These are phyloP conservation scores for Poeciliopsis turrubarensis DNA, from an alignment of 2,113 vertebrate species.

Conservation along the genomic window DNA sequence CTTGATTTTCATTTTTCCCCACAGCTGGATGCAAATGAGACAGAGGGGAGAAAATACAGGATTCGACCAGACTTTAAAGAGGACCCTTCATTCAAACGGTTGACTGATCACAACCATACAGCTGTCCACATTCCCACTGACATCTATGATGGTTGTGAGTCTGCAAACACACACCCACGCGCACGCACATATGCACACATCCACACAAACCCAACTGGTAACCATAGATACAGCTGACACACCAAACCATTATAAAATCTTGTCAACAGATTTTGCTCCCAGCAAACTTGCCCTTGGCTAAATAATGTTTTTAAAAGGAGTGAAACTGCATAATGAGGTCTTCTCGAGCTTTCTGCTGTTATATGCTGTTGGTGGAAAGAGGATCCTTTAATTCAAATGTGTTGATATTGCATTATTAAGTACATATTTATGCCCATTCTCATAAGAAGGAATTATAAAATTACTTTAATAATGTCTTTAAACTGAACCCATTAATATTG, in stretches of 20 bases:
- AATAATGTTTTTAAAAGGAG: slow-evolving; percentile 23
- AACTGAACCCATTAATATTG: too few relatives aligned
- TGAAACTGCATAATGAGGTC: slow-evolving; percentile 24
- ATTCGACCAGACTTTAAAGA: slow-evolving; percentile 93
- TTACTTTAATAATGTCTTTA: too few relatives aligned
- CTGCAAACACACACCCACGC: not conserved
- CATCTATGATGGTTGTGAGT: slow-evolving; percentile 99
- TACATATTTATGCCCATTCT: not conserved
- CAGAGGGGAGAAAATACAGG: slow-evolving; percentile 84
- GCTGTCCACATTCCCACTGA: slow-evolving; percentile 98
- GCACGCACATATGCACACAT: not conserved
- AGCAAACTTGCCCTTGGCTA: slow-evolving; percentile 47
- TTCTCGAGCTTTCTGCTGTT: not conserved
- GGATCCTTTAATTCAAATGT: not conserved
- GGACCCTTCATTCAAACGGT: slow-evolving; percentile 88
- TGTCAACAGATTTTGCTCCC: slow-evolving; percentile 42
- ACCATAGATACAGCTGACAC: slow-evolving; percentile 63
- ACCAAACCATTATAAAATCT: slow-evolving; percentile 53
- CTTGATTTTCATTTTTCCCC: slow-evolving; percentile 21
- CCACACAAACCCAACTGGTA: slow-evolving; percentile 31
- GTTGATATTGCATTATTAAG: not conserved
- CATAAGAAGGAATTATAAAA: not conserved
- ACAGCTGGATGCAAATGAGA: slow-evolving; percentile 92
- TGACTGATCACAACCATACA: slow-evolving; percentile 92
- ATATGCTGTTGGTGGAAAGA: not conserved